Evolutionary conservation across 1,140 invertebrate species (phyloP).

Genomic region (Mizuhopecten yessoensis): DNA sequence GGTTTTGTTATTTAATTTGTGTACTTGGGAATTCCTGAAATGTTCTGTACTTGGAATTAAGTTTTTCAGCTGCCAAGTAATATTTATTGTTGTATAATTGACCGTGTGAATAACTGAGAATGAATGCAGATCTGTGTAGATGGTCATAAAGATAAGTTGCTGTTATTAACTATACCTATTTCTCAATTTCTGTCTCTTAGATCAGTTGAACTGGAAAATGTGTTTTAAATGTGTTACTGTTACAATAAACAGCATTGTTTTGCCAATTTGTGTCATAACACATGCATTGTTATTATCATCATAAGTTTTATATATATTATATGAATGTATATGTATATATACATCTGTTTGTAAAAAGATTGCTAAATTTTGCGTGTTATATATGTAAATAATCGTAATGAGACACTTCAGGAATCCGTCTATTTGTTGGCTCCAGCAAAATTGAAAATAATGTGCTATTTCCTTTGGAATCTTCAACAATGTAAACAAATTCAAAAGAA

Average conservation of each 20-base stretch:
- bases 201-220: not conserved
- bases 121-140: too few relatives aligned
- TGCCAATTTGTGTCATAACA: constrained; percentile 4
- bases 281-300: constrained; percentile 12
- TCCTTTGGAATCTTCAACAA: too few relatives aligned
- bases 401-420: not conserved
- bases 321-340: not conserved
- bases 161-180: not conserved
- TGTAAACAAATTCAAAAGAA: too few relatives aligned
- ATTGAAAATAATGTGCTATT: not conserved
- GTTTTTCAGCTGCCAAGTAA: too few relatives aligned
- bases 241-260: not conserved
- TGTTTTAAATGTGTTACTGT: constrained; percentile 28
- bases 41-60: too few relatives aligned
- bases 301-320: constrained; percentile 35
- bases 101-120: too few relatives aligned
- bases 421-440: not conserved
- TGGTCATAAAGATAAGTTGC: too few relatives aligned
- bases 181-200: constrained; percentile 22
- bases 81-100: too few relatives aligned
- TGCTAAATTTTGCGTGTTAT: too few relatives aligned
- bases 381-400: not conserved
- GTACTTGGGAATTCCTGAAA: not conserved
- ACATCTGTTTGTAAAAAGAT: not conserved
- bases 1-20: not conserved